phyloP scores from a whole-genome alignment of 1,140 invertebrate species.

The Panagrolaimus sp. region DNA sequence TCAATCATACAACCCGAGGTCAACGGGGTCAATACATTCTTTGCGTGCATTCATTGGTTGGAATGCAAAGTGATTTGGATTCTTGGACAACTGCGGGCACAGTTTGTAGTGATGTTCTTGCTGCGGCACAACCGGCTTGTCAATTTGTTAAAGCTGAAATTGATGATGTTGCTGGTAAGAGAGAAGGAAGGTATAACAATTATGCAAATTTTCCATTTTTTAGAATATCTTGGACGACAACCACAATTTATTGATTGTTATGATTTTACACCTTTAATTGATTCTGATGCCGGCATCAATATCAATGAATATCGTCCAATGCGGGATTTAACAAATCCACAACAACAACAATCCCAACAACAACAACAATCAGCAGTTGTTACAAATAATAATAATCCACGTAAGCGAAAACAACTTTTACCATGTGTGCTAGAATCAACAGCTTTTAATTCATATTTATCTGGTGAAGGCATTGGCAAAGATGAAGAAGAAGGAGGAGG shows the following conservation, averaged over 20 bases:
- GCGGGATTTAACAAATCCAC: conserved; percentile 5
- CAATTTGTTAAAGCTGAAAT: conserved; percentile 44
- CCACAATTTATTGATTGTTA: conserved; percentile 49
- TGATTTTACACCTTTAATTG: conserved; percentile 48
- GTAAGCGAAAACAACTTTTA: conserved; percentile 16
- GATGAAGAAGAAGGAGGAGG: too few relatives aligned
- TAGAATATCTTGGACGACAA: conserved; percentile 51
- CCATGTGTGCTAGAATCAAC: not conserved
- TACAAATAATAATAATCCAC: conserved; percentile 15
- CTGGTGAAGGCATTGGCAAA: too few relatives aligned
- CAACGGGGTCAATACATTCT: conserved; percentile 54
- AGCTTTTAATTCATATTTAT: not conserved
- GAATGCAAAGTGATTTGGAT: conserved; percentile 42
- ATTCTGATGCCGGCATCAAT: conserved; percentile 31
- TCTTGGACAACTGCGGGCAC: conserved; percentile 24
- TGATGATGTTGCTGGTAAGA: conserved; percentile 39
- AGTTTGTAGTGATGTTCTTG: conserved; percentile 17
- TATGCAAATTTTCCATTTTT: conserved; percentile 17
- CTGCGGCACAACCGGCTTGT: conserved; percentile 34
- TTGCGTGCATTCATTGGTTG: conserved; percentile 49
- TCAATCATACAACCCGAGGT: conserved; percentile 49
- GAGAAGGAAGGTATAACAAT: not conserved
- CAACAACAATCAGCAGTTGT: not conserved
- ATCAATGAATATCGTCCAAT: conserved; percentile 18
- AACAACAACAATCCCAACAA: not conserved